Conservation (phyloP, 2,888 invertebrate genomes). For the Habrosyne pyritoides region DNA sequence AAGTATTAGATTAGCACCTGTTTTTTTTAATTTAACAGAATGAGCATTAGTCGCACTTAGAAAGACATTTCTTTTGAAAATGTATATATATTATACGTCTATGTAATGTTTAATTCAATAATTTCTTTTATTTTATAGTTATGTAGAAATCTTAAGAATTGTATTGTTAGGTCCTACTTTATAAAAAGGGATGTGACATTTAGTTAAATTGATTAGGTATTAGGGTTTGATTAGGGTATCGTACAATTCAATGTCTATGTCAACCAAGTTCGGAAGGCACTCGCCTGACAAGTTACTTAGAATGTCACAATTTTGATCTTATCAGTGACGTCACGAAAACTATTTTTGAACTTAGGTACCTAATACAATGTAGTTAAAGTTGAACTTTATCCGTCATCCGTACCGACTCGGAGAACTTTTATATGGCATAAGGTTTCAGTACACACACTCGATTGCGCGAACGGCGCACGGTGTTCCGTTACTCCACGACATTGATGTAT, state of each 20-base stretch:
- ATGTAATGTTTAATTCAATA: neutral
- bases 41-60: too few species aligned
- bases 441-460: constrained; percentile 35
- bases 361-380: neutral
- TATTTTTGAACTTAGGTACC: constrained; percentile 6
- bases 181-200: neutral
- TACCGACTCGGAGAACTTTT: constrained; percentile 20
- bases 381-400: constrained; percentile 24
- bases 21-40: too few species aligned
- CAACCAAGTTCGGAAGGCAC: constrained; percentile 2
- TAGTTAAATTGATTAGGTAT: neutral
- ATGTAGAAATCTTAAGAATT: neutral
- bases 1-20: neutral
- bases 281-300: constrained; percentile 3
- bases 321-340: constrained; percentile 21
- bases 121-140: neutral
- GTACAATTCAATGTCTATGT: constrained; percentile 14
- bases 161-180: too few species aligned
- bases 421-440: constrained; percentile 19
- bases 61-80: neutral
- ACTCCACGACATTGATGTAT: constrained; percentile 49
- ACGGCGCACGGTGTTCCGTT: constrained; percentile 46
- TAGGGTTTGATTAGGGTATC: neutral
- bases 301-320: constrained; percentile 14
- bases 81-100: neutral